phyloP scores from a whole-genome alignment of 2,797 vertebrate species.

The Cygnus olor region DNA sequence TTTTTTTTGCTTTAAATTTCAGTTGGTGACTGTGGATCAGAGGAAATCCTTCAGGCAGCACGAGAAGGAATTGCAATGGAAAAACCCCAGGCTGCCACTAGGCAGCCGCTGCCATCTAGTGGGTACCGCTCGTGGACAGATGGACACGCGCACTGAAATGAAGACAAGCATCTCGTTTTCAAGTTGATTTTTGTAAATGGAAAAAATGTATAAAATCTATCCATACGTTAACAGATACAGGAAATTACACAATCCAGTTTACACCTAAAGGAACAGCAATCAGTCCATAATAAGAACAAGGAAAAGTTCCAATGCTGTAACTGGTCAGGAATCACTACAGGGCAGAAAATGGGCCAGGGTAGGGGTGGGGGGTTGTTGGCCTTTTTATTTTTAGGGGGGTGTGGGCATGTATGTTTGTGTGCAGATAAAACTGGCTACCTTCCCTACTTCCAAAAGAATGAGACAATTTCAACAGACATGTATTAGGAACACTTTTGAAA shows the following conservation, averaged over 20 bases:
- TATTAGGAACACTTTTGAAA: constrained; percentile 49
- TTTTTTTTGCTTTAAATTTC: background rate
- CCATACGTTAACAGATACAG: constrained; percentile 67
- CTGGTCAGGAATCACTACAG: background rate
- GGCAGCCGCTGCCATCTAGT: background rate
- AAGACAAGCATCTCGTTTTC: constrained; percentile 49
- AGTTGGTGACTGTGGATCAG: background rate
- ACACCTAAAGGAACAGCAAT: constrained; percentile 52
- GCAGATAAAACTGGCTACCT: constrained; percentile 25
- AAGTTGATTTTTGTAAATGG: constrained; percentile 66
- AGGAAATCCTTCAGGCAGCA: constrained; percentile 22
- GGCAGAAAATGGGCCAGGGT: background rate
- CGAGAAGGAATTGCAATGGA: background rate
- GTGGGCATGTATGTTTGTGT: background rate
- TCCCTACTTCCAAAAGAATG: constrained; percentile 68
- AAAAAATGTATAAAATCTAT: constrained; percentile 63
- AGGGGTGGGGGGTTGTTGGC: background rate
- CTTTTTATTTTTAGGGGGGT: background rate
- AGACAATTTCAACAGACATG: constrained; percentile 33
- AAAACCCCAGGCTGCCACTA: background rate
- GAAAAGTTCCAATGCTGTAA: constrained; percentile 31
- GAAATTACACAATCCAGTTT: constrained; percentile 72
- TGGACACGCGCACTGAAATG: background rate
- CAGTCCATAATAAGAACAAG: constrained; percentile 45
- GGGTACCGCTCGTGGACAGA: background rate